Evolutionary conservation across 2,888 invertebrate genomes (phyloP), one percentile per base, ranked within the genome.

Genomic region (Drosophila pseudotakahashii): DNA sequence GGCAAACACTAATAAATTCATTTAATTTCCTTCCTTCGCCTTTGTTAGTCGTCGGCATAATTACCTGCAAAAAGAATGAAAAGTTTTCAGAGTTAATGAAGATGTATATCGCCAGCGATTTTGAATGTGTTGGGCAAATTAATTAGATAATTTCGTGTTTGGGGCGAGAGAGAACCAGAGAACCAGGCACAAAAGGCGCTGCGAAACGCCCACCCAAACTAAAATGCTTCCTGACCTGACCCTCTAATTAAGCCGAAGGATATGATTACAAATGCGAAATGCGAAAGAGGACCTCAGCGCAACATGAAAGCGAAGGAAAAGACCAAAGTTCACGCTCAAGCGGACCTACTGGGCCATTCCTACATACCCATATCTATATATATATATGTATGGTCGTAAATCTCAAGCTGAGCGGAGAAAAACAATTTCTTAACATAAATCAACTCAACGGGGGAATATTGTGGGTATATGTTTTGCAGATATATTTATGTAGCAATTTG

Each of bases 1-100:
- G 30, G 59, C 30, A 34, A 45, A 39, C 45, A 11, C 60, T 61
- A 61, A 62, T 61, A 47, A 47, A 63, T 63, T 36, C 16, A 62
- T 48, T 48, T 14, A 44, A 50, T 23, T 37, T 57, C 23, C 57
- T 26, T 11, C 14, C 37, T 39, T 13, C 16, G n/a, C 23, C 6
- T 51, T 47, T 47, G 50, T 55, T 45, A 23, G 34, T 34, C 41
- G 34, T 42, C 19, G 13, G 37, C 26, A 73, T 75, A 81, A 61
- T 77, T 79, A 75, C 75, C 70, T 76, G 78, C 6, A 83, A 75
- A 51, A 41, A 60, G 52, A 71, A 41, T 69, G 68, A 58, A 78
- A 71, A 67, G 73, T 76, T 82, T 81, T 71, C 44, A 57, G 67
- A 67, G 54, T 80, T 81, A 86, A 86, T 83, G 71, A 78, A 81